Evolutionary conservation across 2,888 invertebrate species (phyloP).

Genomic region (Lithosia quadra): DNA sequence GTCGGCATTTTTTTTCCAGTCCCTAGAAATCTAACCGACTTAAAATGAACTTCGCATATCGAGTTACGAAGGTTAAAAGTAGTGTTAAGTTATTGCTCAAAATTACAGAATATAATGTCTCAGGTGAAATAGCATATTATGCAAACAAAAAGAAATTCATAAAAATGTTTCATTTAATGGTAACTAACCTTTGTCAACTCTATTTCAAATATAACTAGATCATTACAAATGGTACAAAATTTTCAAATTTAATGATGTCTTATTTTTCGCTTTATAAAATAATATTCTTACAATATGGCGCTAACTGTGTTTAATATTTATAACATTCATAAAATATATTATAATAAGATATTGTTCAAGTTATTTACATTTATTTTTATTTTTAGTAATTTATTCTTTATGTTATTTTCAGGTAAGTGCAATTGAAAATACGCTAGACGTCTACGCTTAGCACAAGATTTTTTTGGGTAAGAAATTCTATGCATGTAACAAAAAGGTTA

Average conservation of each 20-base stretch:
- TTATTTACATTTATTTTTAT: neutral
- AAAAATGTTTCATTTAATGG: no score
- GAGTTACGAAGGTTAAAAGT: neutral
- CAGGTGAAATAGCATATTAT: neutral
- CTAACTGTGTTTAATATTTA: neutral
- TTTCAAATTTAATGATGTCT: neutral
- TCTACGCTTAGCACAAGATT: neutral
- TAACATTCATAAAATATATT: neutral
- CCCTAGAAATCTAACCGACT: no score
- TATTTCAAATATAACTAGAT: neutral
- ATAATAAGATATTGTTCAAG: neutral
- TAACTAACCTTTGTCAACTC: no score
- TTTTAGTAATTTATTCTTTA: conserved; percentile 10
- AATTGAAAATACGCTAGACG: neutral
- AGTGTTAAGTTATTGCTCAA: no score
- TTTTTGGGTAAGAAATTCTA: neutral
- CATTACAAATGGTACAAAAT: no score
- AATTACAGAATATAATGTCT: neutral
- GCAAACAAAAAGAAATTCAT: no score
- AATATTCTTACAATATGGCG: neutral
- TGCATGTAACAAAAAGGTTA: neutral
- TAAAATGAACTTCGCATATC: neutral
- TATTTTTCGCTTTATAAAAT: neutral
- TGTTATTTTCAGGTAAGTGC: conserved; percentile 43
- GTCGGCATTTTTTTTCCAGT: no score